Percentiles rank a stretch among this genome's conserved stretches.
Evolutionary conservation across 2,113 vertebrate genomes (phyloP).

Genomic region (Poeciliopsis turrubarensis): DNA sequence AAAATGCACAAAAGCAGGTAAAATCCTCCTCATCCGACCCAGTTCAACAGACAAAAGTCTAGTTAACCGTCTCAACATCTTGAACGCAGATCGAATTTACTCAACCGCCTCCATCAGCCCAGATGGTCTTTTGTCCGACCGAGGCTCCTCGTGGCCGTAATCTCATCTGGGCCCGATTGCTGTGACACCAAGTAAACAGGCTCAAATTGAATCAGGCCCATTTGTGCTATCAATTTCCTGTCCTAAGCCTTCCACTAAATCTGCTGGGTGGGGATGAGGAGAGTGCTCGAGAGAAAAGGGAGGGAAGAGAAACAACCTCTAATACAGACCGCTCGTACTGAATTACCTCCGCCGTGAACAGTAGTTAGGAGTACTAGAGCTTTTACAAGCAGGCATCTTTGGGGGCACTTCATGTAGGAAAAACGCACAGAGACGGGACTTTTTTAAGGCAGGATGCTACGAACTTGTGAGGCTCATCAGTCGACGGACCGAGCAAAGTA

Average conservation of each 20-base stretch:
- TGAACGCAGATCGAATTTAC: constrained; percentile 41
- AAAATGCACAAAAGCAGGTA: background rate
- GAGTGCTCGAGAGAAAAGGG: constrained; percentile 4
- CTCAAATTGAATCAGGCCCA: constrained; percentile 62
- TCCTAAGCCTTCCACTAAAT: constrained; percentile 39
- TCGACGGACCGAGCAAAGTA: background rate
- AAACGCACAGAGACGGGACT: background rate
- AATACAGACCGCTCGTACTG: background rate
- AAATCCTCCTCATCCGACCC: constrained; percentile 13
- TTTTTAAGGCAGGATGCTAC: background rate
- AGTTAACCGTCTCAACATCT: constrained; percentile 22
- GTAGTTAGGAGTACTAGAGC: background rate
- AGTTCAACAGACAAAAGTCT: constrained; percentile 20
- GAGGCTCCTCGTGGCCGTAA: constrained; percentile 52
- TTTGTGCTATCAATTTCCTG: constrained; percentile 62
- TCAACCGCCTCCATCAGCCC: constrained; percentile 35
- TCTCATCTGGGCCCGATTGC: constrained; percentile 61
- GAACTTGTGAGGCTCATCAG: background rate
- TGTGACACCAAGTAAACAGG: constrained; percentile 46
- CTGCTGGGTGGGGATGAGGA: constrained; percentile 7
- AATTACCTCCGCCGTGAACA: background rate
- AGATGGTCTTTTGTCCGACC: constrained; percentile 53
- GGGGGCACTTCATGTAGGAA: background rate
- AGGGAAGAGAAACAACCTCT: background rate
- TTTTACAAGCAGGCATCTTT: background rate